Base-by-base conservation (phyloP, 2,888 invertebrate genomes). In the Prosapia bicincta region DNA sequence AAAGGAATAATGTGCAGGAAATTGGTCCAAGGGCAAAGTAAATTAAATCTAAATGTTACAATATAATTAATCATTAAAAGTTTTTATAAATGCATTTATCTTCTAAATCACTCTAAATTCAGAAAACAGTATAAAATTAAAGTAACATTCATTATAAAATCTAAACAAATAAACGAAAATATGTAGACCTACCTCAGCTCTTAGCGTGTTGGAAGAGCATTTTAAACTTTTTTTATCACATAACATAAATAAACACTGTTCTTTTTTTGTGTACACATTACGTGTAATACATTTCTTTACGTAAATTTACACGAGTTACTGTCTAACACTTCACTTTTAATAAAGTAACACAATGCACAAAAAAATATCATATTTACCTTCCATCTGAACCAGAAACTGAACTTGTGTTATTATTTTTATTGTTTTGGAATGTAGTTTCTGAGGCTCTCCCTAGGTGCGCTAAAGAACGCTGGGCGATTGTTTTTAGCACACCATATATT, bases 371-470 rank as follows among this genome's bases (percentile, higher is more conserved):
- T 54, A 54, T 13, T 30, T 30, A 30, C 54, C 20, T 54, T 20
- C 20, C 20, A 20, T 20, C 6, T n/a, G 20, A 54, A 1, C 54
- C n/a, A 2, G 54, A 54, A 54, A 20, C 54, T 54, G 54, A 54
- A 54, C 54, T 54, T 38, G 54, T 54, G 54, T 54, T 54, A 54
- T 20, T 54, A 54, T 54, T 54, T 54, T 54, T 54, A 54, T 54
- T 54, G 54, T 54, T 54, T 54, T 54, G 54, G 54, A 54, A 54
- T 54, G 54, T 54, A 54, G 54, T 54, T 54, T 54, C 54, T 54
- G 20, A 54, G 54, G 20, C 20, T 20, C 54, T 54, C 54, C 54
- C 54, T 54, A 54, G 54, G 54, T 54, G 54, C 54, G 54, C 54
- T 54, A n/a, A 54, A 54, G 54, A 20, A 13, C 20, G 3, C 10